These are phyloP conservation scores for Ennomos quercinarius DNA, from an alignment of 2,888 invertebrate species.

Conservation along the genomic window DNA sequence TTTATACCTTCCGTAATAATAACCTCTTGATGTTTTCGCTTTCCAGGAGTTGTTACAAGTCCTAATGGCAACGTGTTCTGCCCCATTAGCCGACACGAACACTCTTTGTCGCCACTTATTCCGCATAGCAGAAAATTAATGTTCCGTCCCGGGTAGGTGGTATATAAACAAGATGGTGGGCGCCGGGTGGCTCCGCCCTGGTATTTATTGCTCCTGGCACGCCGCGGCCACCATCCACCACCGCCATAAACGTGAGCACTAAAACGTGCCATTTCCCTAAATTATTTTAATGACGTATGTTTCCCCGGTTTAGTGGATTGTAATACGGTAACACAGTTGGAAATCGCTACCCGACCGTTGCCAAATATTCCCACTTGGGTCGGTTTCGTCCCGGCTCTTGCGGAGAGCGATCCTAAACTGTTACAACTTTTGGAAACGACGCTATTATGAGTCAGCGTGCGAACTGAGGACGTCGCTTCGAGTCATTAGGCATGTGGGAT, in stretches of 20 bases:
- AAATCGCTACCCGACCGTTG: constrained; percentile 56
- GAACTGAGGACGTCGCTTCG: constrained; percentile 53
- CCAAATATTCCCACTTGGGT: constrained; percentile 53
- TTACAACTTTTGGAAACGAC: constrained; percentile 48
- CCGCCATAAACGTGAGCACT: constrained; percentile 72
- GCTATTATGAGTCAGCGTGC: constrained; percentile 46
- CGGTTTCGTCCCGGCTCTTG: constrained; percentile 14
- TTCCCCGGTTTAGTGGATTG: constrained; percentile 65
- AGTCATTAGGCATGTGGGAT: constrained; percentile 66
- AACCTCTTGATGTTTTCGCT: constrained; percentile 27
- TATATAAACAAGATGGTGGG: constrained; percentile 72
- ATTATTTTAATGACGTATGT: constrained; percentile 78
- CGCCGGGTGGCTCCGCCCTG: constrained; percentile 58
- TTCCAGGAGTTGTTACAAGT: constrained; percentile 55
- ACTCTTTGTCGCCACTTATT: constrained; percentile 72
- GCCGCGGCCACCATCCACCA: constrained; percentile 59
- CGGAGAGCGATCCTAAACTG: constrained; percentile 43
- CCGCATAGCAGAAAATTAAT: constrained; percentile 72
- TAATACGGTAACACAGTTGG: constrained; percentile 65
- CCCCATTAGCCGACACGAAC: constrained; percentile 66
- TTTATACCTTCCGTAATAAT: constrained; percentile 31
- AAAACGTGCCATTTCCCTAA: constrained; percentile 76
- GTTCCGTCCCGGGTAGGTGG: constrained; percentile 65
- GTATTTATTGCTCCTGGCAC: constrained; percentile 75
- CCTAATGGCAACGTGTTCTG: constrained; percentile 63